Percentiles rank a stretch among this genome's conserved stretches.
Evolutionary conservation across 2,888 invertebrate genomes (phyloP).

Genomic region (Nemapogon koenigi): DNA sequence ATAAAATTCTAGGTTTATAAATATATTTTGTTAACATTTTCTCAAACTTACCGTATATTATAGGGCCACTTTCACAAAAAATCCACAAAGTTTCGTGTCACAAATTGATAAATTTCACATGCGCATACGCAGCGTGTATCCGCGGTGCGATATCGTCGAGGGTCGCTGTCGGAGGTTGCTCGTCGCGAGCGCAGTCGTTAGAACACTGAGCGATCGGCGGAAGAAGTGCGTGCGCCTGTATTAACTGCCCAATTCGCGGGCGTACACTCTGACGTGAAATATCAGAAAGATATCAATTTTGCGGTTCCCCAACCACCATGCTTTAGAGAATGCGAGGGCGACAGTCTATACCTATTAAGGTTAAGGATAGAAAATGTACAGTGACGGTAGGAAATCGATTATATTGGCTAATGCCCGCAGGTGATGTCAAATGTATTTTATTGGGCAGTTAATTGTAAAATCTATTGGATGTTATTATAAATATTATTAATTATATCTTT

Average conservation of each 20-base stretch:
- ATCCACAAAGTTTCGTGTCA: conserved; percentile 2
- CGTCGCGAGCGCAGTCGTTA: conserved; percentile 48
- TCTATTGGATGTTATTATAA: no score
- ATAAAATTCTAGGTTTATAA: no score
- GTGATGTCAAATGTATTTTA: no score
- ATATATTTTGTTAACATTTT: no score
- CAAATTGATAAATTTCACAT: conserved; percentile 1
- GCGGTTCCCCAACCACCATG: conserved; percentile 36
- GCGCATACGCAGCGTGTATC: background rate
- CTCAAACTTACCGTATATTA: no score
- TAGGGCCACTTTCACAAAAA: conserved; percentile 7
- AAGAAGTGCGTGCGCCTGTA: conserved; percentile 51
- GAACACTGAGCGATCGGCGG: conserved; percentile 51
- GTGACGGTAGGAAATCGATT: conserved; percentile 20
- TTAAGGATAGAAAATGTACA: conserved; percentile 51
- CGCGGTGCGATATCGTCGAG: conserved; percentile 9
- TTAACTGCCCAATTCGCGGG: conserved; percentile 43
- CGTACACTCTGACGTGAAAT: conserved; percentile 30
- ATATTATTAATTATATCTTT: no score
- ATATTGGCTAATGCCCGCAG: background rate
- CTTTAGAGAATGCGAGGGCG: conserved; percentile 15
- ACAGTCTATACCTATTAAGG: conserved; percentile 35
- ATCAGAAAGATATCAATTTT: conserved; percentile 31
- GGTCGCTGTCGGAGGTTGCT: conserved; percentile 25
- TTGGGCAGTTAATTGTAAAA: no score